Conservation (phyloP, 2,113 vertebrate species). For the Corvus cornix region DNA sequence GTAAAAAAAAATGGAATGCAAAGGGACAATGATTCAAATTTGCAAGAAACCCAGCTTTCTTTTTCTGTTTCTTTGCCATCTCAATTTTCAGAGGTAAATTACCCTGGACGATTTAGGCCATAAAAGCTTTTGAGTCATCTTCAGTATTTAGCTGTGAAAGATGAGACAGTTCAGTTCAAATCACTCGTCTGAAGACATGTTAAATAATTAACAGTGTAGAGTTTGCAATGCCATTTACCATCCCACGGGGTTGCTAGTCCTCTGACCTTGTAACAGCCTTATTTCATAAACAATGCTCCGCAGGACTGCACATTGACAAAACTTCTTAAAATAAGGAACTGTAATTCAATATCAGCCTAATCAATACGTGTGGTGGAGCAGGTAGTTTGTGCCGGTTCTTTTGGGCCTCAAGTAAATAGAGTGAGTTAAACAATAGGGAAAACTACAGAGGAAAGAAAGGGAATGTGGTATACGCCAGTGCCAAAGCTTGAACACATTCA, state of each 20-base stretch:
- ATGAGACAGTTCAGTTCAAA: slow-evolving; percentile 41
- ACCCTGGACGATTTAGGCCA: not conserved
- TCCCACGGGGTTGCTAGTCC: not conserved
- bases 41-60: not conserved
- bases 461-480: not conserved
- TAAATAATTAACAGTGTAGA: slow-evolving; percentile 63
- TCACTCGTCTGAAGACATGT: slow-evolving; percentile 13
- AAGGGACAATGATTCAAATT: not conserved
- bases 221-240: slow-evolving; percentile 29
- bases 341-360: not conserved
- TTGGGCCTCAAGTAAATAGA: not conserved
- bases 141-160: slow-evolving; percentile 46
- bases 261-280: slow-evolving; percentile 34
- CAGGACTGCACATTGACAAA: not conserved
- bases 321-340: slow-evolving; percentile 34
- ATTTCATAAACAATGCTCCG: not conserved
- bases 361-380: not conserved
- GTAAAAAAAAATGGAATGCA: not conserved
- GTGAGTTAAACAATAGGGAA: slow-evolving; percentile 3
- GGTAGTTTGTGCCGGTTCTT: not conserved
- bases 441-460: slow-evolving; percentile 14
- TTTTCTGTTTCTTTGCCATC: not conserved
- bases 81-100: slow-evolving; percentile 14
- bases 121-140: slow-evolving; percentile 50
- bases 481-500: slow-evolving; percentile 17